A percentile compares a stretch with the other conserved stretches of the same genome.
Conservation (phyloP, 2,797 vertebrate genomes). For the Brotula barbata region DNA sequence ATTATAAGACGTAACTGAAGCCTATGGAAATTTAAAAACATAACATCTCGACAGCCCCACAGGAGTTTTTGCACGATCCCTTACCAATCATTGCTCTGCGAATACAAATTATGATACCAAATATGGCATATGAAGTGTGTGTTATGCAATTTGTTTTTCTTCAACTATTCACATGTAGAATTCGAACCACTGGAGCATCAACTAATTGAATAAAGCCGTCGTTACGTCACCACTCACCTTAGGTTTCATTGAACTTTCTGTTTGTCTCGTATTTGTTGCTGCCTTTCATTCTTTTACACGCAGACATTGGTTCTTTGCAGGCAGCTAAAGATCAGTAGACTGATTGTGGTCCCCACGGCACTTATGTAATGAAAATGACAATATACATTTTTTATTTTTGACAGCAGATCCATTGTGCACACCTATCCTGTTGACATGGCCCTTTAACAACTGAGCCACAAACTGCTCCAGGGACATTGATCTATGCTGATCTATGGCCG, state of each 20-base stretch:
- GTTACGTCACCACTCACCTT: too few relatives aligned
- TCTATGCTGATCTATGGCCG: background rate
- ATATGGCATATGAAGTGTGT: too few relatives aligned
- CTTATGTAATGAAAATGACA: too few relatives aligned
- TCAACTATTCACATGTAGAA: background rate
- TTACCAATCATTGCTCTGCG: background rate
- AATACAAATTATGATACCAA: background rate
- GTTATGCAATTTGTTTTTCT: background rate
- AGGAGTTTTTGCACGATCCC: background rate
- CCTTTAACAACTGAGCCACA: slow-evolving; percentile 1
- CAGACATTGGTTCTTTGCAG: too few relatives aligned
- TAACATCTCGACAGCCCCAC: background rate
- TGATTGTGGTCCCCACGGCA: too few relatives aligned
- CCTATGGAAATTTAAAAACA: background rate
- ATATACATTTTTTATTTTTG: too few relatives aligned
- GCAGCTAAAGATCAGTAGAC: too few relatives aligned
- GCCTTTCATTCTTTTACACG: too few relatives aligned
- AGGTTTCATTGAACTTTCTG: too few relatives aligned
- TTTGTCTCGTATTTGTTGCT: too few relatives aligned
- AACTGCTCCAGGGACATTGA: background rate
- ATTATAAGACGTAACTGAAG: background rate
- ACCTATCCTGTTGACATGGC: background rate
- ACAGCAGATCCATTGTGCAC: too few relatives aligned
- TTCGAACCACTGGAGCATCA: background rate
- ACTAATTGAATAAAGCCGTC: background rate